A percentile compares a stretch with the other conserved stretches of the same genome.
phyloP scores from a whole-genome alignment of 2,888 invertebrate genomes.

The Neria commutata region DNA sequence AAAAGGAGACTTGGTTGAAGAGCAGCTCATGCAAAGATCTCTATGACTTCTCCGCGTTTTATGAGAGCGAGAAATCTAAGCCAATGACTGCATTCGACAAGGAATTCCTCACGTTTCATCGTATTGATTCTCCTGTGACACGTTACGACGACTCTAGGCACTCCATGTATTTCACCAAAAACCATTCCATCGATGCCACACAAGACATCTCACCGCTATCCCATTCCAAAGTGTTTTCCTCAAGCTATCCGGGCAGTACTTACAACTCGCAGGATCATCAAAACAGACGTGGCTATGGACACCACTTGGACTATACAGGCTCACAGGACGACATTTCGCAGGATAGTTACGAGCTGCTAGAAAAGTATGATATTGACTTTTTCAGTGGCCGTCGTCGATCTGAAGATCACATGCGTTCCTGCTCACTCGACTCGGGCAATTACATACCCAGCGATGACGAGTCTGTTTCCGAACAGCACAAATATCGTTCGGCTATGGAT shows the following conservation, averaged over 20 bases:
- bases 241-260: constrained; percentile 83
- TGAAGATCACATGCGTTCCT: constrained; percentile 68
- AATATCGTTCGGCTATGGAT: constrained; percentile 66
- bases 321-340: constrained; percentile 88
- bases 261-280: constrained; percentile 64
- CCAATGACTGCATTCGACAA: constrained; percentile 63
- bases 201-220: constrained; percentile 69
- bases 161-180: constrained; percentile 68
- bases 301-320: constrained; percentile 63
- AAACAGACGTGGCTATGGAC: constrained; percentile 65
- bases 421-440: constrained; percentile 78
- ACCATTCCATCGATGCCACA: constrained; percentile 71
- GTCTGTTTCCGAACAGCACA: constrained; percentile 67
- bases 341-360: constrained; percentile 85
- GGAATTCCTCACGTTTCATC: constrained; percentile 62
- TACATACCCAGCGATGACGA: constrained; percentile 78
- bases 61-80: constrained; percentile 64
- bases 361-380: constrained; percentile 69
- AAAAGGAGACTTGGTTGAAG: constrained; percentile 70
- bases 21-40: constrained; percentile 84
- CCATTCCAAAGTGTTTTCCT: constrained; percentile 79
- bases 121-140: constrained; percentile 74
- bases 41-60: constrained; percentile 72
- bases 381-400: constrained; percentile 58
- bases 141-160: constrained; percentile 74